These are phyloP conservation scores for Theretra japonica DNA, from an alignment of 2,888 invertebrate genomes.

Conservation along the genomic window DNA sequence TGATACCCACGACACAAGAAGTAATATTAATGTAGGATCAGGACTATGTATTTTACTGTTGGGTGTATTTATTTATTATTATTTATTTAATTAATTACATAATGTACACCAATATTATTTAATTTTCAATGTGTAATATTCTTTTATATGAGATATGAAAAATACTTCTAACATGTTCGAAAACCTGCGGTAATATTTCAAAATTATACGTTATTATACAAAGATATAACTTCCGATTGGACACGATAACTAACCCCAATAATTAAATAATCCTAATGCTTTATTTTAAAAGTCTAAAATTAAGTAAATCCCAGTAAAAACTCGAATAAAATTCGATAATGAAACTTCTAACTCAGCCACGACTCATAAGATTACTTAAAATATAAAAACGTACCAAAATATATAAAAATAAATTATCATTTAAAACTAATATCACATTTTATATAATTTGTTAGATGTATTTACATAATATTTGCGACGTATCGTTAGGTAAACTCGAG, in stretches of 20 bases:
- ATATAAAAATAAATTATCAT: slow-evolving; percentile 45
- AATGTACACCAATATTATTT: too few relatives aligned
- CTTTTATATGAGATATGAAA: too few relatives aligned
- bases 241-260: slow-evolving; percentile 4
- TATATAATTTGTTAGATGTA: slow-evolving; percentile 49
- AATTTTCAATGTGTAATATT: too few relatives aligned
- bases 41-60: too few relatives aligned
- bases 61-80: too few relatives aligned
- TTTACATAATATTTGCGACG: slow-evolving; percentile 5
- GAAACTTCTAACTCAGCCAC: not conserved
- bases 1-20: too few relatives aligned
- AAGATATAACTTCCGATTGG: not conserved
- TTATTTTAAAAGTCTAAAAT: not conserved
- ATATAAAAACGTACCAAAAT: slow-evolving; percentile 21
- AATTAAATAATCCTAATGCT: not conserved
- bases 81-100: too few relatives aligned
- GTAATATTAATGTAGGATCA: too few relatives aligned
- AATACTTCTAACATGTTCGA: too few relatives aligned
- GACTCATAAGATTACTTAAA: slow-evolving; percentile 6
- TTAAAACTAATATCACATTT: slow-evolving; percentile 83
- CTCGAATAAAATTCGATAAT: slow-evolving; percentile 5
- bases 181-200: too few relatives aligned
- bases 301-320: slow-evolving; percentile 4
- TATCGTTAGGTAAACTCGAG: not conserved
- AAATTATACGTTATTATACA: not conserved